These are phyloP conservation scores for Paradoxurus hermaphroditus DNA, from an alignment of 2,113 vertebrate genomes.

Conservation along the genomic window DNA sequence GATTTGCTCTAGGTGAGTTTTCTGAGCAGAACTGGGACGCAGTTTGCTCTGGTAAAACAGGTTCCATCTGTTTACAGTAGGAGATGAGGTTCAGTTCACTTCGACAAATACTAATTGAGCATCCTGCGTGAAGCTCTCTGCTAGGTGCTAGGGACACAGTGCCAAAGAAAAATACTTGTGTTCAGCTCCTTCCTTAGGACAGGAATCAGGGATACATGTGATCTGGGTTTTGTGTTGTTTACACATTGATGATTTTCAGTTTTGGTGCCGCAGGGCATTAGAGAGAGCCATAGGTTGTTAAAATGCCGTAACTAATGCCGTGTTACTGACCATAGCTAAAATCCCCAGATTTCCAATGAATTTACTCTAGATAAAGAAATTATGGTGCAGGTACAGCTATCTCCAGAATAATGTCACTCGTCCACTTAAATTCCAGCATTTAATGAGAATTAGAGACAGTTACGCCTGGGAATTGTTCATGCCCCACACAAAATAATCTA, in stretches of 20 bases:
- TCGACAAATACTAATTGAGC: background rate
- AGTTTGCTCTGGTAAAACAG: background rate
- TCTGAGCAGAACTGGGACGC: accelerated
- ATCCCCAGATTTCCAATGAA: background rate
- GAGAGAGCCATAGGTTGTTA: background rate
- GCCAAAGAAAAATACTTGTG: background rate
- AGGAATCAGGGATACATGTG: background rate
- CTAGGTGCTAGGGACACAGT: background rate
- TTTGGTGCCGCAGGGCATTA: no score
- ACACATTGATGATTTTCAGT: background rate
- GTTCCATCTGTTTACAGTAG: background rate
- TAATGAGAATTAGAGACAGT: background rate
- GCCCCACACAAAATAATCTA: background rate
- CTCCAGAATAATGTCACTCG: background rate
- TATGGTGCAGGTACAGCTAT: background rate
- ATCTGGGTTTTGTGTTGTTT: background rate
- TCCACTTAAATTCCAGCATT: background rate
- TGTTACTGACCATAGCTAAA: background rate
- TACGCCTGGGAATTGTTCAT: background rate
- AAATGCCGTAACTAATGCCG: background rate
- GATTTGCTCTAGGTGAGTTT: background rate
- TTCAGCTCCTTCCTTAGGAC: background rate
- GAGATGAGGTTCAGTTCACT: background rate
- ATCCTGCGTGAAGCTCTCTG: background rate
- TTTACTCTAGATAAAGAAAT: background rate